These are phyloP conservation scores for Phylloscopus whistleri DNA, from an alignment of 2,113 vertebrate species.

Conservation along the genomic window DNA sequence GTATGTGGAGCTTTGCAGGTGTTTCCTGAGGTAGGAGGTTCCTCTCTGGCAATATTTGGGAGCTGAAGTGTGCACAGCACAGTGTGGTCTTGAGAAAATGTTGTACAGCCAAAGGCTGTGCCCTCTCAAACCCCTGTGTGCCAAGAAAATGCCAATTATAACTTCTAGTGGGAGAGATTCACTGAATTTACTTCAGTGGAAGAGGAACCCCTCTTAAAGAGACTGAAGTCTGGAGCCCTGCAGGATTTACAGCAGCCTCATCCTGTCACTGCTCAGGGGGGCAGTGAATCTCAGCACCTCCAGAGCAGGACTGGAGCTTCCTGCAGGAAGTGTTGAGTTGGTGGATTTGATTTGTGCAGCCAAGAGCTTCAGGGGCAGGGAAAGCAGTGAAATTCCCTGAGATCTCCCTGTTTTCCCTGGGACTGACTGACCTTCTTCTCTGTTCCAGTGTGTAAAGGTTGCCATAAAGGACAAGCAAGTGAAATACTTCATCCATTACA, in stretches of 20 bases:
- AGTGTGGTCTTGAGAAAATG: neutral
- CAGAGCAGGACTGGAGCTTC: neutral
- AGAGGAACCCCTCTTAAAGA: neutral
- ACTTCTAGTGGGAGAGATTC: neutral
- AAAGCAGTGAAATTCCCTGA: neutral
- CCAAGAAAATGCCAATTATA: neutral
- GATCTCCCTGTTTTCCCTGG: neutral
- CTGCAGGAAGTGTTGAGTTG: neutral
- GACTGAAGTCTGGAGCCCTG: neutral
- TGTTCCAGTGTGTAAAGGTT: slow-evolving; percentile 94
- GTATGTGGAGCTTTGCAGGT: neutral
- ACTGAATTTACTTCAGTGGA: neutral
- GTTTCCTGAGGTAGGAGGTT: neutral
- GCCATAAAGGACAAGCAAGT: slow-evolving; percentile 99
- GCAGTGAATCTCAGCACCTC: neutral
- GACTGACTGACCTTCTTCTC: slow-evolving; percentile 16
- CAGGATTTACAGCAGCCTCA: neutral
- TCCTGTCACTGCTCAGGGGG: neutral
- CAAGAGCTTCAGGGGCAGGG: neutral
- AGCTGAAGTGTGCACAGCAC: neutral
- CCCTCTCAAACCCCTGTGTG: neutral
- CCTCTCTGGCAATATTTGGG: neutral
- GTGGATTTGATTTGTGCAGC: neutral
- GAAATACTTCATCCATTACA: slow-evolving; percentile 99
- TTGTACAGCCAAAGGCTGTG: neutral